Conservation (phyloP, 1,140 invertebrate species). For the Augochlora pura region DNA sequence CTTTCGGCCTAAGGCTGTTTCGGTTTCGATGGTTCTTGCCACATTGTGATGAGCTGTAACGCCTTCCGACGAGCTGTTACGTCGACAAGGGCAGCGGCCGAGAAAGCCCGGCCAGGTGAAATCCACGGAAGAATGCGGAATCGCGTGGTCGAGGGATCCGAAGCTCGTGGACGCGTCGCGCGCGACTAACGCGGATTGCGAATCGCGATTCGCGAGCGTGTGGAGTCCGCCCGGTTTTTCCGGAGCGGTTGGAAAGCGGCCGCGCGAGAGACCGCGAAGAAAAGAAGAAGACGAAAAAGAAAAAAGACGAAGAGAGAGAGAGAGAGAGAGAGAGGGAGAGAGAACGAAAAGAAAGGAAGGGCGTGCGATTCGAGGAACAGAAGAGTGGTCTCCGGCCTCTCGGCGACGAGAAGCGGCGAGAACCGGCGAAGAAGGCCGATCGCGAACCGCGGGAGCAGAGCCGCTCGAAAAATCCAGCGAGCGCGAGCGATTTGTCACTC, state of each 20-base stretch:
- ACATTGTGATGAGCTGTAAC: no score
- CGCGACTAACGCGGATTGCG: neutral
- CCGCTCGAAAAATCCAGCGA: constrained; percentile 48
- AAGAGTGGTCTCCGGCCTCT: constrained; percentile 25
- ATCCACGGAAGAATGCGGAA: constrained; percentile 46
- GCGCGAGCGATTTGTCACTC: constrained; percentile 53
- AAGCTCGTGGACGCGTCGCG: neutral
- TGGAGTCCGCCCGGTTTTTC: no score
- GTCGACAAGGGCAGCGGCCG: no score
- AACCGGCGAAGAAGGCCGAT: constrained; percentile 31
- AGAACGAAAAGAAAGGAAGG: neutral
- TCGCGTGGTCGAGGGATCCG: neutral
- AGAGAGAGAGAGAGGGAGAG: no score
- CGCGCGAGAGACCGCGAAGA: no score
- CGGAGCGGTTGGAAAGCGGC: no score
- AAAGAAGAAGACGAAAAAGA: no score
- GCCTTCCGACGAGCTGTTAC: no score
- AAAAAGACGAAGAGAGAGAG: no score
- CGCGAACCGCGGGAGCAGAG: constrained; percentile 20
- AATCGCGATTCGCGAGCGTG: no score
- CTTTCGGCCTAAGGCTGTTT: no score
- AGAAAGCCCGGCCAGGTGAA: constrained; percentile 16
- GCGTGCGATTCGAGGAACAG: constrained; percentile 13
- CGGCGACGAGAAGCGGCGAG: constrained; percentile 32
- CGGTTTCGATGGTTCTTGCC: no score